Percentiles rank a stretch among this genome's conserved stretches.
Evolutionary conservation across 2,113 vertebrate genomes (phyloP).

Genomic region (Psittacula cyanocephala): DNA sequence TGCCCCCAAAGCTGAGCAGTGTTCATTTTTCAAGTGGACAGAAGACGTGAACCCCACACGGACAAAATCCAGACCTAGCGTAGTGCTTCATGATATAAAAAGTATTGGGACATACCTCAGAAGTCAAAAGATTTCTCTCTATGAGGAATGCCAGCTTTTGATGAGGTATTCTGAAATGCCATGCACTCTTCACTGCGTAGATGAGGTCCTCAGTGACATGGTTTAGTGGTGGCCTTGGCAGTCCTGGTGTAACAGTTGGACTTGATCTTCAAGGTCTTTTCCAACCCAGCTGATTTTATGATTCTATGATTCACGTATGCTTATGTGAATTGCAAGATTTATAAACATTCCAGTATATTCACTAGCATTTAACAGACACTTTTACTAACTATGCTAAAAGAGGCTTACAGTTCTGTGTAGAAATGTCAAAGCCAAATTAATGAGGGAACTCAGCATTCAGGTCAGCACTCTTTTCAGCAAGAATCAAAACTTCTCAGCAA

Average conservation of each 20-base stretch:
- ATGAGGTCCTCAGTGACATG: not conserved
- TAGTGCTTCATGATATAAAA: constrained; percentile 68
- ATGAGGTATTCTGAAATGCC: constrained; percentile 66
- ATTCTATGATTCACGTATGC: not conserved
- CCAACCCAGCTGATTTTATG: not conserved
- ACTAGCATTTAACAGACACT: not conserved
- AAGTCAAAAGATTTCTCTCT: constrained; percentile 73
- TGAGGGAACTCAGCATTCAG: not conserved
- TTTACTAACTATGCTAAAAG: not conserved
- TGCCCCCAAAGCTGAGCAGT: constrained; percentile 71
- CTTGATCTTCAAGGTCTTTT: not conserved
- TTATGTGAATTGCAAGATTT: not conserved
- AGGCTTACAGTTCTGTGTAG: not conserved
- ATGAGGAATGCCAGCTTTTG: constrained; percentile 78
- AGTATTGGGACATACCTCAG: constrained; percentile 73
- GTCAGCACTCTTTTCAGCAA: not conserved
- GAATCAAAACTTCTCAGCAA: not conserved
- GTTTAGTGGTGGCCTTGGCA: not conserved
- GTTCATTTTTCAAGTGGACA: constrained; percentile 81
- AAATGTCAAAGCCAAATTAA: not conserved
- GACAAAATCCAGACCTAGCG: not conserved
- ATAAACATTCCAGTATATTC: not conserved
- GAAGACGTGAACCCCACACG: constrained; percentile 60
- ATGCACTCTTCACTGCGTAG: not conserved
- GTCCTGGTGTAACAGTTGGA: not conserved